phyloP scores from a whole-genome alignment of 2,888 invertebrate genomes.

The Bugulina stolonifera region DNA sequence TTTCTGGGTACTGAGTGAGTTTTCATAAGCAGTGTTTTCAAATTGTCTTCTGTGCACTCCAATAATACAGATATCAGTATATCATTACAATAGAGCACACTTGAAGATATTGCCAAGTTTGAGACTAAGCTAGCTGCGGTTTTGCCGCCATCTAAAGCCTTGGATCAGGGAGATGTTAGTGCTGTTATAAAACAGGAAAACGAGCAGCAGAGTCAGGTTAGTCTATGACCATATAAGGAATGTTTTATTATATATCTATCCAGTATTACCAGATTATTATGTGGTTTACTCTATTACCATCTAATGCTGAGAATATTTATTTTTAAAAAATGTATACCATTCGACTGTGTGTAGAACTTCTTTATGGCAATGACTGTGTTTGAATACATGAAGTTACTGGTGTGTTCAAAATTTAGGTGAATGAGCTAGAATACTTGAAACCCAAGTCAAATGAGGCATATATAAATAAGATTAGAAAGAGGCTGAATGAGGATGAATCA shows the following conservation, averaged over 20 bases:
- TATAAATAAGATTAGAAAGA: conserved; percentile 47
- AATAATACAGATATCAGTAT: no score
- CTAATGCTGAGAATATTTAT: no score
- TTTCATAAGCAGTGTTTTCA: no score
- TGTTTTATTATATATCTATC: no score
- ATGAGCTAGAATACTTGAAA: conserved; percentile 39
- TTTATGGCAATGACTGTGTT: no score
- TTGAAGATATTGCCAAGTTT: conserved; percentile 43
- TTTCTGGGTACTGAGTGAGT: no score
- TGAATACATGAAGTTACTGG: no score
- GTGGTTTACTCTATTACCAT: no score
- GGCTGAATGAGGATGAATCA: conserved; percentile 50
- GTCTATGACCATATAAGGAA: neutral
- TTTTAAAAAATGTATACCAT: no score
- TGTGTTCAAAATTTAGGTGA: neutral
- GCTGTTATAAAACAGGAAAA: neutral
- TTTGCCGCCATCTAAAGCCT: conserved; percentile 37
- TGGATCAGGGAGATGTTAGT: conserved; percentile 27
- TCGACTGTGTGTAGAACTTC: no score
- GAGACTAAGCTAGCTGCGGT: conserved; percentile 47
- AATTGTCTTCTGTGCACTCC: no score
- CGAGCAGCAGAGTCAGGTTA: neutral
- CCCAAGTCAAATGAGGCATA: conserved; percentile 47
- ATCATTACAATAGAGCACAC: conserved; percentile 38
- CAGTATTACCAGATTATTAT: no score